phyloP scores from a whole-genome alignment of 2,888 invertebrate genomes.

The Conops quadrifasciatus region DNA sequence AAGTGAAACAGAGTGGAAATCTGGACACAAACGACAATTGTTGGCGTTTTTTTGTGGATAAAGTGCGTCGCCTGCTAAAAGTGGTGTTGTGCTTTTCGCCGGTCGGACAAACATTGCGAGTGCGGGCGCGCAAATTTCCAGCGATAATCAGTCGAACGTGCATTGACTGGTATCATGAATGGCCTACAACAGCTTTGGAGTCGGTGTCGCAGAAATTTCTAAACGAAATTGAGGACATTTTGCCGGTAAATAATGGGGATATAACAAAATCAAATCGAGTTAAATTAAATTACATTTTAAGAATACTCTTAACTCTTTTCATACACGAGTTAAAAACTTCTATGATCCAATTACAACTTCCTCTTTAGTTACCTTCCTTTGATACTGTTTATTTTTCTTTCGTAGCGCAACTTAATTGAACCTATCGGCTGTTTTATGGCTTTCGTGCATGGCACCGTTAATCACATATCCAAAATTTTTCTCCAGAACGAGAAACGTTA shows the following conservation, averaged over 20 bases:
- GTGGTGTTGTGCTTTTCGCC: constrained; percentile 96
- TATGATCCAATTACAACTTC: constrained; percentile 34
- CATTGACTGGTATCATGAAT: constrained; percentile 97
- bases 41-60: constrained; percentile 93
- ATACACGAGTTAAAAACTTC: no score
- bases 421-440: constrained; percentile 92
- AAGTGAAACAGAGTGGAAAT: constrained; percentile 84
- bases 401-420: constrained; percentile 70
- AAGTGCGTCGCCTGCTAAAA: constrained; percentile 81
- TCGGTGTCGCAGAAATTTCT: constrained; percentile 90
- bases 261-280: neutral
- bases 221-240: constrained; percentile 76
- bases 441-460: constrained; percentile 88
- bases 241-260: constrained; percentile 70
- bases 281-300: neutral
- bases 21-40: constrained; percentile 91
- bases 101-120: constrained; percentile 86
- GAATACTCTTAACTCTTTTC: constrained; percentile 13
- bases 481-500: constrained; percentile 87
- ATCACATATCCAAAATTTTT: constrained; percentile 84
- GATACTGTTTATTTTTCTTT: neutral
- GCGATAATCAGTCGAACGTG: constrained; percentile 92
- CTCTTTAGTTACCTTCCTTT: neutral
- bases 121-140: constrained; percentile 91
- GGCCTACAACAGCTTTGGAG: constrained; percentile 90